These are phyloP conservation scores for Dufourea novaeangliae DNA, from an alignment of 1,140 invertebrate genomes.

Conservation along the genomic window DNA sequence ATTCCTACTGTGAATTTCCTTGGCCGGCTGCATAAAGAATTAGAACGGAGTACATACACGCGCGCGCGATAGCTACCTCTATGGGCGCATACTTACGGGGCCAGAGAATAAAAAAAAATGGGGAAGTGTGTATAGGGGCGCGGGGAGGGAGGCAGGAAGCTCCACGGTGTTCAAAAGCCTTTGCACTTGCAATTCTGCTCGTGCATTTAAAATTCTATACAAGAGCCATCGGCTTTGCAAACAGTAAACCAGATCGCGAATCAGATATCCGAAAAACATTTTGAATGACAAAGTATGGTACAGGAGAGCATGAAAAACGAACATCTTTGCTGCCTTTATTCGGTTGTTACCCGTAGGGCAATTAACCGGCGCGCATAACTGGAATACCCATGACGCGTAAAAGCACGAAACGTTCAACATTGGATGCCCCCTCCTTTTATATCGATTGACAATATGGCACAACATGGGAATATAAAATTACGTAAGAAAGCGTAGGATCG, in stretches of 20 bases:
- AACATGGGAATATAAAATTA: no score
- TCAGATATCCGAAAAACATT: constrained; percentile 19
- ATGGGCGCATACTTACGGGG: background rate
- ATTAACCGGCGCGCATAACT: constrained; percentile 19
- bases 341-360: constrained; percentile 12
- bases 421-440: no score
- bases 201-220: constrained; percentile 25
- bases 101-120: background rate
- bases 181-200: constrained; percentile 62
- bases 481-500: no score
- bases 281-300: constrained; percentile 31
- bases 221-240: constrained; percentile 54
- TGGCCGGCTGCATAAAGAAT: constrained; percentile 58
- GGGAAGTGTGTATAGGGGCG: background rate
- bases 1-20: constrained; percentile 58
- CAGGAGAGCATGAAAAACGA: background rate
- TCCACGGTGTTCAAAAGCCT: constrained; percentile 33
- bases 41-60: constrained; percentile 36
- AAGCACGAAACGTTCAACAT: background rate
- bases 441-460: background rate
- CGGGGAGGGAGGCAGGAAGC: background rate
- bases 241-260: constrained; percentile 49
- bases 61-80: constrained; percentile 25
- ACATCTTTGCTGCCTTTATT: constrained; percentile 7
- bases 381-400: background rate